These are phyloP conservation scores for Drosophila subpulchrella DNA, from an alignment of 1,140 invertebrate species.

Conservation along the genomic window DNA sequence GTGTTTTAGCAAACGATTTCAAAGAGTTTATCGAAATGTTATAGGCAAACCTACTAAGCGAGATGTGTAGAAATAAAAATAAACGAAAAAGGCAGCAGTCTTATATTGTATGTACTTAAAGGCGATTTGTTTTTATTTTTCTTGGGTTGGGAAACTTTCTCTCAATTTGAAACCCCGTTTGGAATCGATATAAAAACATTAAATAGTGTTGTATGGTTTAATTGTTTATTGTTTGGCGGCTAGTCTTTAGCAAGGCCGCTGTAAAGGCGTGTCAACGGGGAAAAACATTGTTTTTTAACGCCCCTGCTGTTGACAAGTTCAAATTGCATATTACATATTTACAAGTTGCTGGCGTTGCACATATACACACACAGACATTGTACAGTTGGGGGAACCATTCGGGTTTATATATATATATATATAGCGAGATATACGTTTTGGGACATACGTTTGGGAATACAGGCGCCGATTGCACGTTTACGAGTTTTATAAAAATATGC, in stretches of 20 bases:
- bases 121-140: too few species aligned
- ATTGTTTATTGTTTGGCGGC: slow-evolving; percentile 38
- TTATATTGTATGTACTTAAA: slow-evolving; percentile 59
- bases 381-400: slow-evolving; percentile 9
- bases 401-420: slow-evolving; percentile 8
- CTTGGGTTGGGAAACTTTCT: too few species aligned
- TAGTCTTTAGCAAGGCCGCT: slow-evolving; percentile 35
- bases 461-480: slow-evolving; percentile 24
- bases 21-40: slow-evolving; percentile 70
- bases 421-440: slow-evolving; percentile 23
- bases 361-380: slow-evolving; percentile 30
- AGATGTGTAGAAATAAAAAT: slow-evolving; percentile 59
- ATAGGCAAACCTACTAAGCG: slow-evolving; percentile 53
- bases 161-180: too few species aligned
- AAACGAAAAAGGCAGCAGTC: slow-evolving; percentile 37
- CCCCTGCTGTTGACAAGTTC: neutral
- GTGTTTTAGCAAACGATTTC: slow-evolving; percentile 50
- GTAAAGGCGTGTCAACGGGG: slow-evolving; percentile 20
- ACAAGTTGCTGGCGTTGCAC: slow-evolving; percentile 31
- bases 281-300: too few species aligned
- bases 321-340: slow-evolving; percentile 39
- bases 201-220: neutral
- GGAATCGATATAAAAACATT: neutral
- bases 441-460: neutral
- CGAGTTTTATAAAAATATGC: slow-evolving; percentile 11